Percentiles rank a stretch among this genome's conserved stretches.
Evolutionary conservation across 2,113 vertebrate species (phyloP).

Genomic region (Nothocercus nigrocapillus): DNA sequence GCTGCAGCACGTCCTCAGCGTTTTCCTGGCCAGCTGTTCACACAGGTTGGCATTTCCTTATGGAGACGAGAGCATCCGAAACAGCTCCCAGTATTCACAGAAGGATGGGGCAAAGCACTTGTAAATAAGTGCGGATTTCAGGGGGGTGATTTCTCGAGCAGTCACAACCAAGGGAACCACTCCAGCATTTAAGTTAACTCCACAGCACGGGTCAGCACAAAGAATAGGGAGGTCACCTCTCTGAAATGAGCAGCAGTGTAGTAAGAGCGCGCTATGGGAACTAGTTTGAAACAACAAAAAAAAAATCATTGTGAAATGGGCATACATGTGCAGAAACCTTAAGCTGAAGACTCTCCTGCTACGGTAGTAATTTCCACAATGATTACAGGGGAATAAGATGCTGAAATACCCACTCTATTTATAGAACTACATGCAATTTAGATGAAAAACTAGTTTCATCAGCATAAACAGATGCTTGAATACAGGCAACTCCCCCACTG

Average conservation of each 20-base stretch:
- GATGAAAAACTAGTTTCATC: constrained; percentile 39
- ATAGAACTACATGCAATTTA: not conserved
- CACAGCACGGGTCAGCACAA: not conserved
- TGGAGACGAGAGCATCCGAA: not conserved
- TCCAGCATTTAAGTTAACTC: not conserved
- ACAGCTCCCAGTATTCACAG: not conserved
- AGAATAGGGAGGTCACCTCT: not conserved
- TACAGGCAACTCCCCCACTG: not conserved
- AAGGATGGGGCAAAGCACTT: not conserved
- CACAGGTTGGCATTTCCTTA: not conserved
- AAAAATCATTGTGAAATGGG: not conserved
- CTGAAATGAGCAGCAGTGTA: not conserved
- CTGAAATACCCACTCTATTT: constrained; percentile 34
- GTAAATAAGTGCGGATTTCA: not conserved
- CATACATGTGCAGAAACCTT: not conserved
- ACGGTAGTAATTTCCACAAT: constrained; percentile 39
- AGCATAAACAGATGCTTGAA: not conserved
- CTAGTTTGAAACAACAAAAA: not conserved
- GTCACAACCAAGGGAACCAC: not conserved
- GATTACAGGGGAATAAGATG: constrained; percentile 26
- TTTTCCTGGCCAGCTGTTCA: not conserved
- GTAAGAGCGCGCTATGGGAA: not conserved
- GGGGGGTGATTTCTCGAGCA: not conserved
- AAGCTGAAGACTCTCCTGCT: constrained; percentile 9
- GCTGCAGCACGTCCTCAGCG: not conserved